Percentiles rank a stretch among this genome's conserved stretches.
phyloP scores from a whole-genome alignment of 1,140 invertebrate genomes.

The Marisa cornuarietis region DNA sequence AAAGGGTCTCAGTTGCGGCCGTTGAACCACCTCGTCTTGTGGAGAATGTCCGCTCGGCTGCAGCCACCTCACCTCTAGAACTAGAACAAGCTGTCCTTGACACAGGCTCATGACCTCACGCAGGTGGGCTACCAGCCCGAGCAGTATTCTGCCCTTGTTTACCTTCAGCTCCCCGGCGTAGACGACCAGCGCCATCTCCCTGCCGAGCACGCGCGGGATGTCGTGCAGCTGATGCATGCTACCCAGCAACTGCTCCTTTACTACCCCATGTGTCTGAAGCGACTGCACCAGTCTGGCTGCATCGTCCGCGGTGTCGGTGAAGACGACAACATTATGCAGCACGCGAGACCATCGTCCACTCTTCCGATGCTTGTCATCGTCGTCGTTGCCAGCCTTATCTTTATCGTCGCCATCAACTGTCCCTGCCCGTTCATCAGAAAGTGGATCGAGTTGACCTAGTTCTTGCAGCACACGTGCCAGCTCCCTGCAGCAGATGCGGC shows the following conservation, averaged over 20 bases:
- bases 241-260: not conserved
- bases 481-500: too few relatives aligned
- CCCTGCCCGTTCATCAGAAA: too few relatives aligned
- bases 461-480: too few relatives aligned
- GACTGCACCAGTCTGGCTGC: not conserved
- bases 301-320: not conserved
- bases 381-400: not conserved
- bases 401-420: not conserved
- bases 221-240: not conserved
- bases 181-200: not conserved
- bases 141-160: not conserved
- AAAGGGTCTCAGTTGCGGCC: too few relatives aligned
- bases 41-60: too few relatives aligned
- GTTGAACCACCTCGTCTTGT: too few relatives aligned
- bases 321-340: not conserved
- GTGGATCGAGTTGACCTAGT: too few relatives aligned
- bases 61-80: not conserved
- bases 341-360: not conserved
- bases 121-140: not conserved
- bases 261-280: not conserved
- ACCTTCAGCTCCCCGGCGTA: not conserved
- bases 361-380: constrained; percentile 2
- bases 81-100: constrained; percentile 18
- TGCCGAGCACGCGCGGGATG: not conserved
- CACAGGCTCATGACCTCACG: constrained; percentile 16